These are phyloP conservation scores for Nycticebus coucang DNA, from an alignment of 2,113 vertebrate species.

Conservation along the genomic window DNA sequence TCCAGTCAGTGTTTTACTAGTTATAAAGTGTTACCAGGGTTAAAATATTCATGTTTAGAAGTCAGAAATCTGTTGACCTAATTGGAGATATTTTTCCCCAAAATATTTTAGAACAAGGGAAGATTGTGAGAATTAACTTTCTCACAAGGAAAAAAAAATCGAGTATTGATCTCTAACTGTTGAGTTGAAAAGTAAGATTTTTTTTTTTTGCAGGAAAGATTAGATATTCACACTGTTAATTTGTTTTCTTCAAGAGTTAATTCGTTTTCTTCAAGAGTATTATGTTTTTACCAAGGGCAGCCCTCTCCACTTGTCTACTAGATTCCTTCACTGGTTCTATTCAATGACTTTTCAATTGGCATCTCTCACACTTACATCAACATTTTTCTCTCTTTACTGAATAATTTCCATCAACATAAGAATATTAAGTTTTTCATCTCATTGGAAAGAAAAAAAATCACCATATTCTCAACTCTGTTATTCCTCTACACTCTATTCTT, in stretches of 20 bases:
- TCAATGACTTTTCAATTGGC: background rate
- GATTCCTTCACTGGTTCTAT: background rate
- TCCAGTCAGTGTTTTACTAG: conserved; percentile 74
- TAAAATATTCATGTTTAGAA: conserved; percentile 69
- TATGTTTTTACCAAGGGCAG: background rate
- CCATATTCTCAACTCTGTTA: background rate
- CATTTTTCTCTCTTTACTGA: background rate
- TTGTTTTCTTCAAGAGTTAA: background rate
- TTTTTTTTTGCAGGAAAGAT: background rate
- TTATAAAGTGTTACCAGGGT: conserved; percentile 59
- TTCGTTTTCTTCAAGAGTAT: background rate
- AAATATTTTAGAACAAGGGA: conserved; percentile 59
- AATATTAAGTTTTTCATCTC: background rate
- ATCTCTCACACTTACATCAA: background rate
- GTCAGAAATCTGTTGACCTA: conserved; percentile 69
- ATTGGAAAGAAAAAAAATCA: background rate
- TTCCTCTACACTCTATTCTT: background rate
- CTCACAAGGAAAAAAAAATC: background rate
- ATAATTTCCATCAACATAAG: background rate
- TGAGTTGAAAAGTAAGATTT: background rate
- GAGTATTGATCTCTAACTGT: conserved; percentile 41
- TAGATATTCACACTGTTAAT: background rate
- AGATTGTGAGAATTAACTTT: conserved; percentile 61
- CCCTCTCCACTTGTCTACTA: background rate
- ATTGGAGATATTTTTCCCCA: conserved; percentile 52